Conservation (phyloP, 2,888 invertebrate species). For the Sepioteuthis lessoniana region DNA sequence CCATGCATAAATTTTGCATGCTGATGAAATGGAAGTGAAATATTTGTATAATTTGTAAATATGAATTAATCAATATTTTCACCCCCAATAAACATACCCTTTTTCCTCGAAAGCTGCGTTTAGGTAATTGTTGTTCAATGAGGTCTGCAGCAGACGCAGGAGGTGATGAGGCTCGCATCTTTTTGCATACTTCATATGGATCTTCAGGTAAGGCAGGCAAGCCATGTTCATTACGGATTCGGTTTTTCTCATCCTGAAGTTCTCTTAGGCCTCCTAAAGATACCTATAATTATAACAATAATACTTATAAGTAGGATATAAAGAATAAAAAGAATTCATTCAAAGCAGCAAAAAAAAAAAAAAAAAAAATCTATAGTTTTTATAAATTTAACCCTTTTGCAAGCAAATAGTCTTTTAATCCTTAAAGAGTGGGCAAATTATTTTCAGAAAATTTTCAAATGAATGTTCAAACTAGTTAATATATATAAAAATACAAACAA, state of each 20-base stretch:
- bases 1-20: background rate
- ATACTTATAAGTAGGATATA: background rate
- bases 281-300: conserved; percentile 62
- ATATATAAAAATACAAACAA: no score
- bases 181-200: conserved; percentile 92
- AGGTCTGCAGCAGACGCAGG: conserved; percentile 91
- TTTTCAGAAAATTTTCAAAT: background rate
- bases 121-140: conserved; percentile 73
- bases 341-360: background rate
- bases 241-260: conserved; percentile 84
- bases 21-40: background rate
- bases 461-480: no score
- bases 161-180: conserved; percentile 95
- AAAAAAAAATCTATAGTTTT: no score
- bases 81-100: conserved; percentile 57
- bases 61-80: background rate
- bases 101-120: conserved; percentile 61
- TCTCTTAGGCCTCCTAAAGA: conserved; percentile 92
- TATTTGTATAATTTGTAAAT: conserved; percentile 6
- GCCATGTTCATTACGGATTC: conserved; percentile 79
- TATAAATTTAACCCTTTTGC: no score
- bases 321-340: no score
- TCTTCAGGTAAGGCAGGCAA: conserved; percentile 90
- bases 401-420: no score
- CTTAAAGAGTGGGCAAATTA: no score